These are phyloP conservation scores for Propithecus perrieri DNA, from an alignment of 2,797 vertebrate genomes.

Conservation along the genomic window DNA sequence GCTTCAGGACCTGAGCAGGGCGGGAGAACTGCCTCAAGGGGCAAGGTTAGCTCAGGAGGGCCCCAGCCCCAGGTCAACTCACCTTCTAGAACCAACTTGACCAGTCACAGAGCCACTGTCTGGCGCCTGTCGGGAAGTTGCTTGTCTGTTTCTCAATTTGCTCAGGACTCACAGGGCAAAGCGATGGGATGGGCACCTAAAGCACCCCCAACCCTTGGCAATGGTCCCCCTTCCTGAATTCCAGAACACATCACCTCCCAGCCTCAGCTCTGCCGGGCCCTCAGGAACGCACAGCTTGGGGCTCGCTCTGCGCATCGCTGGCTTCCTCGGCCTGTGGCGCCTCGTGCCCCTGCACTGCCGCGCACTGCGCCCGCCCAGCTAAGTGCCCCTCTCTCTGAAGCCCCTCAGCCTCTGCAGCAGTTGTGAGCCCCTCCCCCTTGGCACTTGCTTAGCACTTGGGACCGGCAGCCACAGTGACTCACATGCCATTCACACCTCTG, in stretches of 20 bases:
- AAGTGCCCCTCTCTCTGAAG: neutral
- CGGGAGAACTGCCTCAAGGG: accelerated
- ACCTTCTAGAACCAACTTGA: neutral
- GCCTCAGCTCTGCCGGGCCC: neutral
- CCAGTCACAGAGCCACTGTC: accelerated
- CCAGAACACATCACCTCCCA: neutral
- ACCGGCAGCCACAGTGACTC: neutral
- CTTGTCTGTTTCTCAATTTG: neutral
- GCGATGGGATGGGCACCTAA: neutral
- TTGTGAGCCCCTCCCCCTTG: accelerated
- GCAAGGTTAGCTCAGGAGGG: neutral
- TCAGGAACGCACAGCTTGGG: neutral
- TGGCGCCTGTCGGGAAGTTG: neutral
- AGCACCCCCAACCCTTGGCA: neutral
- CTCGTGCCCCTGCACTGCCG: neutral
- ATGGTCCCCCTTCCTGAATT: neutral
- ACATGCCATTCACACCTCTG: neutral
- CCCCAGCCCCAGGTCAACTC: neutral
- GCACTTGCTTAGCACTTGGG: neutral
- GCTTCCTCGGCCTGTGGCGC: neutral
- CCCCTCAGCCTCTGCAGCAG: neutral
- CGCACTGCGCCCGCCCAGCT: neutral
- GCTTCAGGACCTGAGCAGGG: neutral
- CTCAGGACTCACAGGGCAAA: neutral
- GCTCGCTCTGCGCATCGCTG: accelerated